These are phyloP conservation scores for Ecliptopera silaceata DNA, from an alignment of 2,888 invertebrate species.

Conservation along the genomic window DNA sequence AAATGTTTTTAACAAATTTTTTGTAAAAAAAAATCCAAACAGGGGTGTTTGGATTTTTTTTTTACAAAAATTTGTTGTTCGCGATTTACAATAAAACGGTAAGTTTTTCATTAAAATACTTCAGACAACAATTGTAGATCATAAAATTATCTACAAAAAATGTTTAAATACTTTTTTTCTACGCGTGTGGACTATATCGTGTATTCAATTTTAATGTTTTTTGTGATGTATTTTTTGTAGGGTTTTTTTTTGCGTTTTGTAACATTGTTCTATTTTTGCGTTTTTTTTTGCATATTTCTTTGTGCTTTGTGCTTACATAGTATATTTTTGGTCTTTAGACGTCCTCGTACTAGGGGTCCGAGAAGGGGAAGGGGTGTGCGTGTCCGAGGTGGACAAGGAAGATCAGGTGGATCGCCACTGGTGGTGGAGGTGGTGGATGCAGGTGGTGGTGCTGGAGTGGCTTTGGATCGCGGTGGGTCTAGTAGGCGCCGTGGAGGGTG, in stretches of 20 bases:
- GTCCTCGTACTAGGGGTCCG: conserved; percentile 9
- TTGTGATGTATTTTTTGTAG: conserved; percentile 8
- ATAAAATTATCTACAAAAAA: neutral
- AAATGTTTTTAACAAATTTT: neutral
- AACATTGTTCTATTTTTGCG: conserved; percentile 8
- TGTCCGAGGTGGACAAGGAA: conserved; percentile 13
- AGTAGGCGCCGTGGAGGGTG: conserved; percentile 11
- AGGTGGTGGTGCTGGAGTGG: conserved; percentile 5
- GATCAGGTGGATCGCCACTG: conserved; percentile 8
- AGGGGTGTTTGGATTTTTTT: neutral
- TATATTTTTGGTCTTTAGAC: conserved; percentile 9
- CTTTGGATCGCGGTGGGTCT: conserved; percentile 12
- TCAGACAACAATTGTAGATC: conserved; percentile 4
- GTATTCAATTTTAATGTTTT: conserved; percentile 11
- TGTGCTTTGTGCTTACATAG: conserved; percentile 1
- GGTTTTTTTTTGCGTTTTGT: conserved; percentile 8
- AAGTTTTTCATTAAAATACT: conserved; percentile 3
- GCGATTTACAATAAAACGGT: conserved; percentile 6
- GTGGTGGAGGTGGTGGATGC: conserved; percentile 5
- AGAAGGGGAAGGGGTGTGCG: conserved; percentile 11
- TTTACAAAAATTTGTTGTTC: neutral
- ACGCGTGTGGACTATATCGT: conserved; percentile 6
- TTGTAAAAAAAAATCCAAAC: neutral
- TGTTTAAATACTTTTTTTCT: conserved; percentile 6
- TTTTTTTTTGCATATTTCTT: conserved; percentile 10